Conservation (phyloP, 2,113 vertebrate species). For the Solea senegalensis region DNA sequence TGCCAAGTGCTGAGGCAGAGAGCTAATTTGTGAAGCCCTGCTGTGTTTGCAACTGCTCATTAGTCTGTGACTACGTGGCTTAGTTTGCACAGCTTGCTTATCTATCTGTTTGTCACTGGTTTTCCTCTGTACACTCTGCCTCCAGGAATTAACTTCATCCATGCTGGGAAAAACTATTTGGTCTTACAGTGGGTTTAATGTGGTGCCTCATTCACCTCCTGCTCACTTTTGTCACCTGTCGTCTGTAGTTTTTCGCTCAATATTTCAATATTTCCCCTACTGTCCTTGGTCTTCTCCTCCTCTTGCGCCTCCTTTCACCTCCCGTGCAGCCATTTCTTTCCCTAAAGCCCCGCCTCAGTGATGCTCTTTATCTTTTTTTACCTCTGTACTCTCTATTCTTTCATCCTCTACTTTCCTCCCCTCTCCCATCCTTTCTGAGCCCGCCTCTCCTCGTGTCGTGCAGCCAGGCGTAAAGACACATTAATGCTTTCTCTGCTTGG, state of each 20-base stretch:
- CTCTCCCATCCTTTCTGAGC: constrained; percentile 36
- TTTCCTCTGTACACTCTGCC: constrained; percentile 62
- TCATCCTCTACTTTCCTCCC: constrained; percentile 42
- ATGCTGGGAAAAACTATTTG: constrained; percentile 18
- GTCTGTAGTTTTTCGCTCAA: constrained; percentile 12
- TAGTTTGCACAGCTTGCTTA: constrained; percentile 61
- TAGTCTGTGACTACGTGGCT: constrained; percentile 65
- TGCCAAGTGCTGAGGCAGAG: constrained; percentile 60
- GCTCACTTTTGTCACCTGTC: constrained; percentile 35
- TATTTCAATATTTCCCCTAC: constrained; percentile 5
- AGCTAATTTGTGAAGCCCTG: constrained; percentile 49
- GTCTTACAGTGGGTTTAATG: constrained; percentile 26
- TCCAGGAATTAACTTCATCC: constrained; percentile 56
- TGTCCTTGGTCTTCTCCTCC: constrained; percentile 2
- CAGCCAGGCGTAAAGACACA: constrained; percentile 79
- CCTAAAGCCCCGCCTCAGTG: constrained; percentile 38
- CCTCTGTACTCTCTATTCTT: constrained; percentile 50
- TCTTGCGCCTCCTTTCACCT: constrained; percentile 26
- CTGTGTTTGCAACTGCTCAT: constrained; percentile 72
- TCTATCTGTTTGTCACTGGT: constrained; percentile 66
- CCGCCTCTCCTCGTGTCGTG: constrained; percentile 66
- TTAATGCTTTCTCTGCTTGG: constrained; percentile 81
- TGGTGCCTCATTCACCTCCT: constrained; percentile 24
- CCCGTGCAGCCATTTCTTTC: constrained; percentile 30
- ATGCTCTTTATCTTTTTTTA: constrained; percentile 44